phyloP scores from a whole-genome alignment of 2,113 vertebrate species.

The Tychaedon coryphoeus region DNA sequence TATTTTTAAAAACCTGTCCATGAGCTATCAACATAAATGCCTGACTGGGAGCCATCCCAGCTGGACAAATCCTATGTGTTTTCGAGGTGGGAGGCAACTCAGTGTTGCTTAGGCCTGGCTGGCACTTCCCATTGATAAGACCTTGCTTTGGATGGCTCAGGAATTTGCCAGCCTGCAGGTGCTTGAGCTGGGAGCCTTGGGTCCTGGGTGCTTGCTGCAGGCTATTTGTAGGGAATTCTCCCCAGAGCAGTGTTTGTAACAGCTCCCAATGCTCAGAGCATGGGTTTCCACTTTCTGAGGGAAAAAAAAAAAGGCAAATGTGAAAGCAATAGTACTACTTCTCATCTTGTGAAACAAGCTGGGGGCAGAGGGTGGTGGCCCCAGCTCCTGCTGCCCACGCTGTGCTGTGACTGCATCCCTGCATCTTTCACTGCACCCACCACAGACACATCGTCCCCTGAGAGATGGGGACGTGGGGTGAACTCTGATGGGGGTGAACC shows the following conservation, averaged over 20 bases:
- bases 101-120: background rate
- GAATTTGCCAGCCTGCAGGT: background rate
- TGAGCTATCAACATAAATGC: background rate
- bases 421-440: background rate
- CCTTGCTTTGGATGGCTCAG: background rate
- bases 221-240: background rate
- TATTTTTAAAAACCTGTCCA: background rate
- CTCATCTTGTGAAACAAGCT: background rate
- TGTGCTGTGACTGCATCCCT: background rate
- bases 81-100: background rate
- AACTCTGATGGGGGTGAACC: background rate
- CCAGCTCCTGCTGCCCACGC: background rate
- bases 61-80: background rate
- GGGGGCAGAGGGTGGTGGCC: background rate
- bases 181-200: background rate
- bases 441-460: background rate
- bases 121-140: background rate
- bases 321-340: background rate
- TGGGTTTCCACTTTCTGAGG: background rate
- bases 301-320: background rate
- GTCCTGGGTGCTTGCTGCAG: background rate
- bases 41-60: slow-evolving; percentile 1
- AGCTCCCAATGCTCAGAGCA: background rate
- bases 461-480: background rate
- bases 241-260: background rate